Evolutionary conservation across 2,888 invertebrate genomes (phyloP).

Genomic region (Synanthedon myopaeformis): DNA sequence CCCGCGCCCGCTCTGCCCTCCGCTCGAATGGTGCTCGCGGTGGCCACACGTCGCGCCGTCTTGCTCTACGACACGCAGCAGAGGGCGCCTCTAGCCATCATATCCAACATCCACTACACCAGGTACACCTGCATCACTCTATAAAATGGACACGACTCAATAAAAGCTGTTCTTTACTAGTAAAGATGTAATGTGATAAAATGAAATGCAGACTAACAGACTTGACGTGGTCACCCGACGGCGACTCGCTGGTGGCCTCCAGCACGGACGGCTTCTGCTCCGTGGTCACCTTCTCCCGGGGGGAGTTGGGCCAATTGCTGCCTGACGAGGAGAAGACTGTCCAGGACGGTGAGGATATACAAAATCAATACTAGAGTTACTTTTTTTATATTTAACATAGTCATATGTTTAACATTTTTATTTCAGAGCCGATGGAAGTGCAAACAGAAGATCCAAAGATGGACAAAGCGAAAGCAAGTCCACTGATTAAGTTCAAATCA

Average conservation of each 20-base stretch:
- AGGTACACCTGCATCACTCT: constrained; percentile 23
- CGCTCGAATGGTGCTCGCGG: constrained; percentile 88
- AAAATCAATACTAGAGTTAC: too few relatives aligned
- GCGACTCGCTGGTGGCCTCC: constrained; percentile 41
- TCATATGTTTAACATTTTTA: neutral
- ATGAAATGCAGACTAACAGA: constrained; percentile 47
- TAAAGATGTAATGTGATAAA: neutral
- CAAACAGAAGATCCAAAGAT: constrained; percentile 16
- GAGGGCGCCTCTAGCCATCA: constrained; percentile 42
- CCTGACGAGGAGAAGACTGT: constrained; percentile 16
- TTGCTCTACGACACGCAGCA: constrained; percentile 62
- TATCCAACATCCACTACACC: constrained; percentile 57
- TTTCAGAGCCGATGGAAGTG: constrained; percentile 35
- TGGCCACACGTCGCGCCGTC: constrained; percentile 89
- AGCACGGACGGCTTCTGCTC: constrained; percentile 64
- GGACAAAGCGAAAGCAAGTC: constrained; percentile 32
- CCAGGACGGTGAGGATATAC: neutral
- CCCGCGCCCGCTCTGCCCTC: constrained; percentile 69
- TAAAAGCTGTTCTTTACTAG: too few relatives aligned
- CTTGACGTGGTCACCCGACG: constrained; percentile 49
- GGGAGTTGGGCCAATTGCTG: constrained; percentile 39
- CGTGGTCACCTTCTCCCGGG: constrained; percentile 36
- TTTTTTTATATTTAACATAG: too few relatives aligned
- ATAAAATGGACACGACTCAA: too few relatives aligned
- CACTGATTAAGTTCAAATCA: constrained; percentile 52